Conservation (phyloP, 2,113 vertebrate genomes). For the Neogobius melanostomus region DNA sequence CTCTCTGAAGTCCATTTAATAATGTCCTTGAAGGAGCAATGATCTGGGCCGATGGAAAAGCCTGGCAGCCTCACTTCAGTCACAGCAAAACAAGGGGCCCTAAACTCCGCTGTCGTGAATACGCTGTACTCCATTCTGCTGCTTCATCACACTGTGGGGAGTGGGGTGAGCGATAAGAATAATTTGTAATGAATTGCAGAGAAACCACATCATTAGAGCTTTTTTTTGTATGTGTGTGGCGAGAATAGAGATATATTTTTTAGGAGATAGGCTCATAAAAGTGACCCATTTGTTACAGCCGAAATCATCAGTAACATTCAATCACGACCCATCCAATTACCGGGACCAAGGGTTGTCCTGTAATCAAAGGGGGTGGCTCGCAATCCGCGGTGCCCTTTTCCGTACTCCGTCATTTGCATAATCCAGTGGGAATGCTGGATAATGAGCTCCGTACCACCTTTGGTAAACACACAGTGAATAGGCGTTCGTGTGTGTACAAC, state of each 20-base stretch:
- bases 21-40: too few relatives aligned
- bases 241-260: constrained; percentile 41
- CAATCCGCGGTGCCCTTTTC: constrained; percentile 69
- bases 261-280: constrained; percentile 36
- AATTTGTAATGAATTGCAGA: constrained; percentile 24
- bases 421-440: constrained; percentile 63
- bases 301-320: constrained; percentile 43
- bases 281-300: constrained; percentile 52
- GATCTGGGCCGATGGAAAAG: too few relatives aligned
- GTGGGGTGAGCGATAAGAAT: constrained; percentile 22
- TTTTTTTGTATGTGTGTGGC: constrained; percentile 1
- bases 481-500: constrained; percentile 21
- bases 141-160: not conserved
- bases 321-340: constrained; percentile 69
- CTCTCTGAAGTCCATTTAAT: too few relatives aligned
- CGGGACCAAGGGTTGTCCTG: constrained; percentile 53
- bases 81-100: too few relatives aligned
- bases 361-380: constrained; percentile 60
- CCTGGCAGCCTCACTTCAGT: too few relatives aligned
- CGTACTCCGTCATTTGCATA: constrained; percentile 66
- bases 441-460: constrained; percentile 65
- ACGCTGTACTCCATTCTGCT: too few relatives aligned
- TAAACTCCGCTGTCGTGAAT: too few relatives aligned
- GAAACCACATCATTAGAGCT: constrained; percentile 31
- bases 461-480: constrained; percentile 42